phyloP scores from a whole-genome alignment of 2,888 invertebrate species.

The Phoenoteleia sp. region DNA sequence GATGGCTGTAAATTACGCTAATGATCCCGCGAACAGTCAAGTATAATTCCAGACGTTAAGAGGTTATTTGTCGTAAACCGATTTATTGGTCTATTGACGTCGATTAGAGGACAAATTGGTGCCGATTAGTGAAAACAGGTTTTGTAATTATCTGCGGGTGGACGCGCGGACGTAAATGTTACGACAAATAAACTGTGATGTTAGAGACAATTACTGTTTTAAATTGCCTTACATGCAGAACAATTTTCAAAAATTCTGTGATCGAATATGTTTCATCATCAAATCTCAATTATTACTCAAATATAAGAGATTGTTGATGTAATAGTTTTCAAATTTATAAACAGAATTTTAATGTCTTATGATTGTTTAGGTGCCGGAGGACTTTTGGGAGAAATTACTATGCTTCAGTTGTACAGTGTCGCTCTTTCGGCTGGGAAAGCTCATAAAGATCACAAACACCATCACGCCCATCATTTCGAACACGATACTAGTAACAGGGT shows the following conservation, averaged over 20 bases:
- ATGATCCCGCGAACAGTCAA: constrained; percentile 13
- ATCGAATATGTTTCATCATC: too few relatives aligned
- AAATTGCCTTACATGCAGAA: too few relatives aligned
- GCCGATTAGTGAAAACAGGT: background rate
- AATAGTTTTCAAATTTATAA: background rate
- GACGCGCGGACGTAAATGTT: background rate
- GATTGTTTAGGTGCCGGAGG: constrained; percentile 89
- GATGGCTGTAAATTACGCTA: constrained; percentile 9
- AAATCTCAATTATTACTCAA: too few relatives aligned
- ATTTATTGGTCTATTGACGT: constrained; percentile 39
- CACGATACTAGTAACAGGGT: constrained; percentile 91
- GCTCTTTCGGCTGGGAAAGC: constrained; percentile 95
- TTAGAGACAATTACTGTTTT: too few relatives aligned
- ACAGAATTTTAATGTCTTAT: background rate
- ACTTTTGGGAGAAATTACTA: constrained; percentile 92
- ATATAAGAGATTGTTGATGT: too few relatives aligned
- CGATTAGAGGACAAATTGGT: constrained; percentile 32
- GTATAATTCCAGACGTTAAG: constrained; percentile 36
- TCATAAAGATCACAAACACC: constrained; percentile 95
- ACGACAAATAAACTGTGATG: background rate
- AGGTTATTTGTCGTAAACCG: constrained; percentile 37
- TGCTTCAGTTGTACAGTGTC: constrained; percentile 93
- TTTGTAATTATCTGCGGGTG: constrained; percentile 22
- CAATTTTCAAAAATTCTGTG: too few relatives aligned
- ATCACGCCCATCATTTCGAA: constrained; percentile 93